A percentile compares a stretch with the other conserved stretches of the same genome.
Conservation (phyloP, 2,113 vertebrate species). For the Gyps fulvus region DNA sequence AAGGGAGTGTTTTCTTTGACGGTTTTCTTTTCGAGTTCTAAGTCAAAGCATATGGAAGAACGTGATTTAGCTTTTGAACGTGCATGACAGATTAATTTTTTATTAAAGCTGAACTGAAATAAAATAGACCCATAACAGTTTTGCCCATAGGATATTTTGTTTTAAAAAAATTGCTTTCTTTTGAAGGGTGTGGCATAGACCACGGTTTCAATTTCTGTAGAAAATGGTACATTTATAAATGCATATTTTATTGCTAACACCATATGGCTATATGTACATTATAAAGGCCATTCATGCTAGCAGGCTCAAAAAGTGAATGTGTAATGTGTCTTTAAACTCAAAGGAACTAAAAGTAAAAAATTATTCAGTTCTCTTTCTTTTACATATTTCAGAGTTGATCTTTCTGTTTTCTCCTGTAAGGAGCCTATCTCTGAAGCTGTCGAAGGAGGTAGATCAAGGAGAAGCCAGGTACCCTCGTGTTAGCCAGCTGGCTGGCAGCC, state of each 20-base stretch:
- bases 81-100: not conserved
- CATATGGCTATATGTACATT: not conserved
- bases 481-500: constrained; percentile 69
- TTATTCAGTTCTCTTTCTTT: not conserved
- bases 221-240: not conserved
- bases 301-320: not conserved
- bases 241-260: not conserved
- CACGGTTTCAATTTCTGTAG: not conserved
- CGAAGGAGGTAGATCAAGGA: constrained; percentile 72
- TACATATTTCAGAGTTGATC: not conserved
- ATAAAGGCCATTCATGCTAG: not conserved
- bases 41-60: not conserved
- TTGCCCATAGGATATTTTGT: not conserved
- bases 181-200: not conserved
- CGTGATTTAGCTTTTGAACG: not conserved
- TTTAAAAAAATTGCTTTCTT: not conserved
- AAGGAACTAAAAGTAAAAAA: not conserved
- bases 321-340: not conserved
- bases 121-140: not conserved
- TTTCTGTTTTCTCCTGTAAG: constrained; percentile 53
- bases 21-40: not conserved
- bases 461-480: constrained; percentile 65
- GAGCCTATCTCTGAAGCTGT: constrained; percentile 75
- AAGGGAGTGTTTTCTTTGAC: not conserved
- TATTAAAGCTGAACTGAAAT: not conserved